Conservation (phyloP, 2,113 vertebrate genomes). For the Eulemur rufifrons region DNA sequence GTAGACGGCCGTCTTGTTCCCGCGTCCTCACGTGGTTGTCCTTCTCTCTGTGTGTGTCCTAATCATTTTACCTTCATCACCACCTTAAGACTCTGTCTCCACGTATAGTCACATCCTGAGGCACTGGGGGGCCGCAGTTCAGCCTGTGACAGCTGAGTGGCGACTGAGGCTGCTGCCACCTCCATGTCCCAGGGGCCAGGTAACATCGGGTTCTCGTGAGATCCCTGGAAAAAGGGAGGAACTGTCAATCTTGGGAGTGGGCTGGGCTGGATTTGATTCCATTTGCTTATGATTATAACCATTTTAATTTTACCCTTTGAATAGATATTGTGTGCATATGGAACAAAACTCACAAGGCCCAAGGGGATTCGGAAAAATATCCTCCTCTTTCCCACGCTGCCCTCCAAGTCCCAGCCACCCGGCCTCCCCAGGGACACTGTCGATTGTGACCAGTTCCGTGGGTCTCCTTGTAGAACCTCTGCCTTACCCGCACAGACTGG, state of each 20-base stretch:
- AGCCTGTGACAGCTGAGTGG: neutral
- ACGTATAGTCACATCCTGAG: neutral
- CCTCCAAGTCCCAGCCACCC: fast-evolving
- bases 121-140: neutral
- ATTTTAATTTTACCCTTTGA: neutral
- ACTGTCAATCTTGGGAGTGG: neutral
- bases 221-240: neutral
- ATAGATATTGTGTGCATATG: neutral
- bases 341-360: neutral
- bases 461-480: neutral
- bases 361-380: neutral
- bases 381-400: neutral
- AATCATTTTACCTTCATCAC: neutral
- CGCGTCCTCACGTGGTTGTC: neutral
- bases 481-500: fast-evolving
- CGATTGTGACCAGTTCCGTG: neutral
- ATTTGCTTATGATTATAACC: neutral
- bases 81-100: neutral
- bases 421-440: neutral
- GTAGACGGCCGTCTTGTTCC: neutral
- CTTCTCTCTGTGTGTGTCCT: neutral
- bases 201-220: neutral
- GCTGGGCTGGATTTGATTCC: neutral
- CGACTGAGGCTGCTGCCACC: neutral
- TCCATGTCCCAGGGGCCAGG: neutral